A percentile compares a stretch with the other conserved stretches of the same genome.
phyloP scores from a whole-genome alignment of 2,797 vertebrate genomes.

The Lepilemur ruficaudatus region DNA sequence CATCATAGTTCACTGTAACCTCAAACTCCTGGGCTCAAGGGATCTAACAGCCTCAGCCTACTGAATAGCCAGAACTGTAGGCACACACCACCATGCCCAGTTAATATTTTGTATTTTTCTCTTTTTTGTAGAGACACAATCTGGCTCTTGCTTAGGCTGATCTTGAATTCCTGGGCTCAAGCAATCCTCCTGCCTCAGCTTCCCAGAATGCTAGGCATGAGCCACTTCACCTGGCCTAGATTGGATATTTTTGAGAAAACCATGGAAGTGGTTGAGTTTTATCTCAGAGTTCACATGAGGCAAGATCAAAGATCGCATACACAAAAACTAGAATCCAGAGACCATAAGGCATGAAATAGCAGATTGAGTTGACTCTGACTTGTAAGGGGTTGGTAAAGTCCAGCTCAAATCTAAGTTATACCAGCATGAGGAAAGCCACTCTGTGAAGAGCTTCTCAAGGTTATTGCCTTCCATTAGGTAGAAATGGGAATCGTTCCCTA shows the following conservation, averaged over 20 bases:
- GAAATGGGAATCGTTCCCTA: background rate
- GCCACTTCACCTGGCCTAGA: no score
- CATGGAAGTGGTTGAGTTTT: background rate
- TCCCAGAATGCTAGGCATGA: no score
- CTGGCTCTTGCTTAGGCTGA: no score
- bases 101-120: no score
- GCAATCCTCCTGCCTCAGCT: no score
- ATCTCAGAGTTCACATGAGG: background rate
- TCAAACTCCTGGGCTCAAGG: no score
- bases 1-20: no score
- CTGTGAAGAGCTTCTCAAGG: background rate
- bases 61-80: no score
- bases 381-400: background rate
- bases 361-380: background rate
- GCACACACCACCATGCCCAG: no score
- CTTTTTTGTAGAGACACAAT: no score
- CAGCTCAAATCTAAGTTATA: background rate
- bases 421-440: background rate
- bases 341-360: background rate
- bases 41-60: no score
- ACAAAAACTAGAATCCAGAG: background rate
- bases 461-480: background rate
- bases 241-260: background rate
- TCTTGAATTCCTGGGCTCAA: no score
- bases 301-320: background rate